These are phyloP conservation scores for Pollenia griseotomentosa DNA, from an alignment of 2,888 invertebrate genomes.

Conservation along the genomic window DNA sequence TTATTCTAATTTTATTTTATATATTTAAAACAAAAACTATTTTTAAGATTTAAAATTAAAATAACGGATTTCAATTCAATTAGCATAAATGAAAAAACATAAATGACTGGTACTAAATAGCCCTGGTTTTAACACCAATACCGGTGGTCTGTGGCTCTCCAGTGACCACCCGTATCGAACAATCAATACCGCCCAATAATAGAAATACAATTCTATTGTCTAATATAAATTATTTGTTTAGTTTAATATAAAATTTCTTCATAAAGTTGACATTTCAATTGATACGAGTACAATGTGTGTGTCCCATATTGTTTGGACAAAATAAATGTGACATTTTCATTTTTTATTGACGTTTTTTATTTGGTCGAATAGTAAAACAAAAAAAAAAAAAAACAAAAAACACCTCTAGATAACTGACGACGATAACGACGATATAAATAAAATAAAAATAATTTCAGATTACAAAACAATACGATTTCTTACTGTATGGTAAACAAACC, in stretches of 20 bases:
- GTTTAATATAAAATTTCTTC: conserved; percentile 66
- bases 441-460: conserved; percentile 39
- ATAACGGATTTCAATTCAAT: neutral
- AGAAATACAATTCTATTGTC: conserved; percentile 51
- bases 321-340: conserved; percentile 78
- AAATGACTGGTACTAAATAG: neutral
- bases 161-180: conserved; percentile 52
- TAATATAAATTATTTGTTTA: conserved; percentile 44
- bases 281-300: conserved; percentile 74
- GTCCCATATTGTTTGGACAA: conserved; percentile 75
- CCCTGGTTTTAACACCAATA: conserved; percentile 50
- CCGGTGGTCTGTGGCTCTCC: conserved; percentile 41
- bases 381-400: neutral
- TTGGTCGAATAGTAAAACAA: conserved; percentile 15
- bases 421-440: conserved; percentile 54
- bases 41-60: neutral
- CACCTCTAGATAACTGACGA: conserved; percentile 36
- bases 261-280: conserved; percentile 80
- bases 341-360: conserved; percentile 70
- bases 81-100: neutral
- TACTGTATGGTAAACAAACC: conserved; percentile 4
- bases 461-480: conserved; percentile 23
- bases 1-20: too few relatives aligned
- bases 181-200: conserved; percentile 47
- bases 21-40: neutral